Conservation (phyloP, 2,888 invertebrate genomes). For the Himalopsyche japonica region DNA sequence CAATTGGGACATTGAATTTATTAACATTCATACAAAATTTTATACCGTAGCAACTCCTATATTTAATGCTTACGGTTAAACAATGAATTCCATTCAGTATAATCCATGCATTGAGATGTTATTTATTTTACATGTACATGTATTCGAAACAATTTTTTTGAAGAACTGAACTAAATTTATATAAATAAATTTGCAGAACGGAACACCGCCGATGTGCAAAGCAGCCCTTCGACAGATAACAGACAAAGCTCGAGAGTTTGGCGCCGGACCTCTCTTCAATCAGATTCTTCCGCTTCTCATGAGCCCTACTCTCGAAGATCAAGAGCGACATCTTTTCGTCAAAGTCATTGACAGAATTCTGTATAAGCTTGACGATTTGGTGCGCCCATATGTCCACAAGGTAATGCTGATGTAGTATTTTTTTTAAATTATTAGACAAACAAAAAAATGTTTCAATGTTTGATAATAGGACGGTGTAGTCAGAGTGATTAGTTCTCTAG, state of each 20-base stretch:
- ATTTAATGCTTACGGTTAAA: no score
- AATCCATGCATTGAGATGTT: no score
- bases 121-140: neutral
- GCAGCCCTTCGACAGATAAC: constrained; percentile 97
- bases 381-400: constrained; percentile 98
- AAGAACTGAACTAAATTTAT: neutral
- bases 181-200: constrained; percentile 64
- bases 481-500: no score
- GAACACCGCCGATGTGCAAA: constrained; percentile 99
- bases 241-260: constrained; percentile 97
- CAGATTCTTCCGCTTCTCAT: constrained; percentile 98
- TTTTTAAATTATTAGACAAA: neutral
- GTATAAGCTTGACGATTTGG: constrained; percentile 97
- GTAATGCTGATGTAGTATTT: constrained; percentile 53
- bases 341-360: constrained; percentile 98
- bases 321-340: constrained; percentile 96
- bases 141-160: neutral
- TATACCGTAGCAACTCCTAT: no score
- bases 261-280: constrained; percentile 98
- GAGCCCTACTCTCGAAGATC: constrained; percentile 99
- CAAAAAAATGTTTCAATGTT: no score
- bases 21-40: no score
- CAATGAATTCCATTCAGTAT: no score
- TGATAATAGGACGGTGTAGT: no score
- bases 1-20: no score